Base-by-base conservation (phyloP, 2,888 invertebrate species). In the Tenthredo scrophulariae region DNA sequence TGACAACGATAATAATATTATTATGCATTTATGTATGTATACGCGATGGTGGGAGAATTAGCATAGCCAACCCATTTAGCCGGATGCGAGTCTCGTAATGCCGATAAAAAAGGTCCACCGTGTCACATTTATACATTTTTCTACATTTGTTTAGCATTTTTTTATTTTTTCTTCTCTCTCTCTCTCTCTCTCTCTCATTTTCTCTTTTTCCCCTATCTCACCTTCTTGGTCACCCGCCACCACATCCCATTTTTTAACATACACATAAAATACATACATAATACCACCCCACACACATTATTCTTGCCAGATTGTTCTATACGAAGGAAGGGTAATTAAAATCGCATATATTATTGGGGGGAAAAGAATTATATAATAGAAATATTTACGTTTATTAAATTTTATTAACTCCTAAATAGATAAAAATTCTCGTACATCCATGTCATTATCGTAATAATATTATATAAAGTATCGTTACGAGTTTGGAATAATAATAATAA, bases 351-450 rank as follows among this genome's bases (percentile, higher is more conserved):
- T 6, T 18, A 29, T 15, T 10, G 29, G 26, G 67, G 67, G 29
- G 10, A 29, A 29, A 67, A 67, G n/a, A 54, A 54, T n/a, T 7
- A 54, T n/a, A 54, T n/a, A n/a, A n/a, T 54, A 5, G 7, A 54
- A 18, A 54, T 4, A n/a, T 7, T n/a, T 54, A 54, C 6, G 54
- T 7, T 54, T 54, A 37, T 58, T 75, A 33, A 29, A 22, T 37
- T 26, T 80, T 62, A 37, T 40, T 62, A 77, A 84, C 50, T 29
- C 33, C 67, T 67, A 67, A 29, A 33, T 85, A 80, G 85, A 80
- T 85, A 85, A 82, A 85, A 85, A 90, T 90, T 89, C n/a, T 90
- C 89, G 89, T 89, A 88, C 87, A 88, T 88, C 85, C 87, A 79
- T 85, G 87, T 85, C 22, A 43, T 86, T 85, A 85, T 87, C 87